Percentiles rank a stretch among this genome's conserved stretches.
Conservation (phyloP, 2,888 invertebrate species). For the Caenorhabditis plicata region DNA sequence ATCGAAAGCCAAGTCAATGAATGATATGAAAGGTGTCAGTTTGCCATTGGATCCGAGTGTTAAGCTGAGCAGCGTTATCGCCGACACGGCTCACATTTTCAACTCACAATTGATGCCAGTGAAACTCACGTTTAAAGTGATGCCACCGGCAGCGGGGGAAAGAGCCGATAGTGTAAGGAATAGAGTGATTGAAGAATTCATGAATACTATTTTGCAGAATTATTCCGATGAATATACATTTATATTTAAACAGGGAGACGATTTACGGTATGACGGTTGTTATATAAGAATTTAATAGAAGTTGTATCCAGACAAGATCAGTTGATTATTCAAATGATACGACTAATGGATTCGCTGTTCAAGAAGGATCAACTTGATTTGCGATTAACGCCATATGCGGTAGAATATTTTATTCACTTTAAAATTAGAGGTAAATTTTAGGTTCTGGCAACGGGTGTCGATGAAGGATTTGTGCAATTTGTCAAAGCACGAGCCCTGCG, state of each 20-base stretch:
- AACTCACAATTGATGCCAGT: conserved; percentile 96
- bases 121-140: conserved; percentile 76
- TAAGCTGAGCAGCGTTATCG: conserved; percentile 80
- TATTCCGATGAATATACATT: conserved; percentile 82
- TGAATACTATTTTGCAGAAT: no score
- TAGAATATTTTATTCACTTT: neutral
- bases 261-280: conserved; percentile 70
- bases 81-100: conserved; percentile 87
- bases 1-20: conserved; percentile 24
- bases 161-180: conserved; percentile 14
- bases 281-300: neutral
- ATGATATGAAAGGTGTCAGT: conserved; percentile 83
- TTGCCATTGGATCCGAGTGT: conserved; percentile 86
- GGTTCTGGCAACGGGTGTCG: conserved; percentile 84
- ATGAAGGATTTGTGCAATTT: conserved; percentile 94
- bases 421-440: neutral
- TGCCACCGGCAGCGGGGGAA: conserved; percentile 70
- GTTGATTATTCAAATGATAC: conserved; percentile 93
- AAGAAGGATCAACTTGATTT: conserved; percentile 92
- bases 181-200: no score
- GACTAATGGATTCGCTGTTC: conserved; percentile 90
- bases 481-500: conserved; percentile 75
- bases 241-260: conserved; percentile 97
- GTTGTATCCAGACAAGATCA: conserved; percentile 81
- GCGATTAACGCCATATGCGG: conserved; percentile 69